Conservation (phyloP, 2,113 vertebrate species). For the Oncorhynchus kisutch region DNA sequence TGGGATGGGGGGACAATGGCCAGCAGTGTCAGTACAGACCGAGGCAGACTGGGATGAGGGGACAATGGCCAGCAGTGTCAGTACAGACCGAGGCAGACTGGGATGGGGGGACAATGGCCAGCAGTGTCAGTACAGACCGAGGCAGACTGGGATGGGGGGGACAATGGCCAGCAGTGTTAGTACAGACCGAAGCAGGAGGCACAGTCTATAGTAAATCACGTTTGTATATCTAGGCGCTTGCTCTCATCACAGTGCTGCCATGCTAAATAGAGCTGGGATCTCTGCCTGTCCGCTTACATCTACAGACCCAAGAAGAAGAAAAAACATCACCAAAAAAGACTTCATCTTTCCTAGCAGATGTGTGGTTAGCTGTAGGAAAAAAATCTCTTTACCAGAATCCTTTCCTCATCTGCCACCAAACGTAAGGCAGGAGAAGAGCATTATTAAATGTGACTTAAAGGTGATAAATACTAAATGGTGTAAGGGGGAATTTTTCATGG, state of each 20-base stretch:
- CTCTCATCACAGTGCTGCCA: conserved; percentile 23
- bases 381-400: neutral
- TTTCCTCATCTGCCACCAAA: conserved; percentile 27
- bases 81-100: no score
- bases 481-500: conserved; percentile 44
- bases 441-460: conserved; percentile 32
- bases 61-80: no score
- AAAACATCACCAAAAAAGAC: conserved; percentile 40
- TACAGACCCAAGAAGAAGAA: conserved; percentile 43
- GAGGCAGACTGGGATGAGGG: no score
- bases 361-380: conserved; percentile 29
- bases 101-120: no score
- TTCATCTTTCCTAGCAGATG: conserved; percentile 56
- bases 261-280: conserved; percentile 61
- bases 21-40: no score
- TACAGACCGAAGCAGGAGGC: conserved; percentile 44
- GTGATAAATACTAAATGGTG: neutral
- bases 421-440: conserved; percentile 46
- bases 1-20: no score
- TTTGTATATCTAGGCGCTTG: conserved; percentile 44
- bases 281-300: conserved; percentile 44
- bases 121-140: no score
- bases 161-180: no score
- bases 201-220: conserved; percentile 59
- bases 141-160: no score